Base-by-base conservation (phyloP, 2,113 vertebrate species). In the Coracopsis vasa region DNA sequence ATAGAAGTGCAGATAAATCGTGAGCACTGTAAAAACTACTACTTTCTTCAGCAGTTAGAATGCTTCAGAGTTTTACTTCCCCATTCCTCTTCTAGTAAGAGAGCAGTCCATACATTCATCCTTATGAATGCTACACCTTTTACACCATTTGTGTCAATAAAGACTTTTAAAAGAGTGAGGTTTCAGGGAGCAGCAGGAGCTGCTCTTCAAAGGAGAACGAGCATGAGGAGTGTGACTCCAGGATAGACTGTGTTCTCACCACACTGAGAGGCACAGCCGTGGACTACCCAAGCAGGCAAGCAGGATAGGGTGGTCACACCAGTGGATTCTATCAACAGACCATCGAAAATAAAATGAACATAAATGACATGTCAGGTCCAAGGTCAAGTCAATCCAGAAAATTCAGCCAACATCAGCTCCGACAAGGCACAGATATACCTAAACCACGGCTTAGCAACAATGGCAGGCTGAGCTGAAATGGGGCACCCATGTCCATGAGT, bases 11-110 rank as follows among this genome's bases (percentile, higher is more conserved):
- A 37, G 33, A 82, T 82, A 84, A 90, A 51, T 29, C 39, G 78
- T 21, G 4, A 67, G 16, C 11, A 1, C 42, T 67, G n/a, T 69
- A 85, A 77, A 13, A 80, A 54, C 18, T 56, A 73, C 44, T 84
- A 78, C 9, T 85, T 96, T 81, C 58, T 95, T 82, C 42, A 83
- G 80, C 42, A 91, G 73, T 89, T 92, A 90, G 29, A 66, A 69
- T 51, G 50, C 24, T 81, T 83, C 73, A 87, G 14, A 62, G 20
- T 81, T 94, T 70, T 41, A 47, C 29, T 65, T 89, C 17, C 44
- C 23, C 18, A 11, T 64, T 91, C 48, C 64, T 61, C n/a, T 60
- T 58, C 44, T 77, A 80, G 45, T 67, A 69, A 87, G 37, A 77
- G 3, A 74, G 15, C 13, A 60, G 37, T 84, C 54, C 73, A 61